Percentiles rank a stretch among this genome's conserved stretches.
Conservation (phyloP, 1,140 invertebrate species). For the Latrodectus geometricus region DNA sequence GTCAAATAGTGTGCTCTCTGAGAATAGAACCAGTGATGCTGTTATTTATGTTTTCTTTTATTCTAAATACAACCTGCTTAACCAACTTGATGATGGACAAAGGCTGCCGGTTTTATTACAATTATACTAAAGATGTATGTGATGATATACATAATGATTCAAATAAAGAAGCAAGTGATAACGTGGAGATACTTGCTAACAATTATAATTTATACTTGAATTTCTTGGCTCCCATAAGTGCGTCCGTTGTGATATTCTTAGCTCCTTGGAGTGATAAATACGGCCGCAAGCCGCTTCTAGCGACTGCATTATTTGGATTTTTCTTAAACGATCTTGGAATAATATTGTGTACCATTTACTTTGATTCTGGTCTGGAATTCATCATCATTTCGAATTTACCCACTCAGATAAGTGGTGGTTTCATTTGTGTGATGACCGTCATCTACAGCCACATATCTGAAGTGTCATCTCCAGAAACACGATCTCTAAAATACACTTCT, state of each 20-base stretch:
- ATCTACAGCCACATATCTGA: slow-evolving; percentile 52
- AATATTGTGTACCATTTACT: slow-evolving; percentile 37
- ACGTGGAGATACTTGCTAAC: slow-evolving; percentile 31
- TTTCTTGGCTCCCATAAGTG: slow-evolving; percentile 64
- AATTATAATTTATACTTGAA: slow-evolving; percentile 68
- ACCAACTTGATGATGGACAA: slow-evolving; percentile 58
- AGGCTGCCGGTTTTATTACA: slow-evolving; percentile 26
- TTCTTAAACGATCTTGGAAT: slow-evolving; percentile 73
- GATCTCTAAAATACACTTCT: slow-evolving; percentile 73
- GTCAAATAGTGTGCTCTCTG: neutral
- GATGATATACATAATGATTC: neutral
- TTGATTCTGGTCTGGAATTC: slow-evolving; percentile 15
- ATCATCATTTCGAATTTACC: slow-evolving; percentile 33
- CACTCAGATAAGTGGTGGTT: slow-evolving; percentile 21
- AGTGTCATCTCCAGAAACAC: neutral
- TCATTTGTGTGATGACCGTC: slow-evolving; percentile 35
- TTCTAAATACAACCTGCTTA: slow-evolving; percentile 40
- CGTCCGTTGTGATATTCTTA: slow-evolving; percentile 68
- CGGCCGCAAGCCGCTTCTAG: slow-evolving; percentile 83
- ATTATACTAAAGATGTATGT: slow-evolving; percentile 21
- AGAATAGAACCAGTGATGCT: slow-evolving; percentile 51
- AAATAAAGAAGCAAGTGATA: slow-evolving; percentile 52
- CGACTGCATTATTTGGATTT: slow-evolving; percentile 84
- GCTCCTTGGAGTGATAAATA: slow-evolving; percentile 78
- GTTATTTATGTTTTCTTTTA: slow-evolving; percentile 52